Evolutionary conservation across 2,113 vertebrate species (phyloP), one percentile per base, ranked within the genome.

Genomic region (Erpornis zantholeuca): DNA sequence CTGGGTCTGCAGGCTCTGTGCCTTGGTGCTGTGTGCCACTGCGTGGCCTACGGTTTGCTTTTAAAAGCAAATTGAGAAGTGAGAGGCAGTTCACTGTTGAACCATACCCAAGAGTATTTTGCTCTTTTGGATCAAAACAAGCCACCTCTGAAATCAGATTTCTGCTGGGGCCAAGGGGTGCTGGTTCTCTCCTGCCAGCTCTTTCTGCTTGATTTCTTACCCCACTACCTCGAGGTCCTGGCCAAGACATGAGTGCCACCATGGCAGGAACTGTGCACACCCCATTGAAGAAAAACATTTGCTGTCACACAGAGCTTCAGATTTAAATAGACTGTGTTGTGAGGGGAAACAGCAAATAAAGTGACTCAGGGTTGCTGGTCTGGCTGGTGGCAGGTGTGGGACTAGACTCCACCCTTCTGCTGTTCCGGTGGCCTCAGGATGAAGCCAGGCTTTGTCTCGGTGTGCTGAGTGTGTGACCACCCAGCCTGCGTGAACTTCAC

Each of bases 41-140:
- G 57, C 0, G 0, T 11, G 42, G 40, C 86, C 79, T 57, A 15
- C 0, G 0, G 71, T 59, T 83, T 77, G 90, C 42, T 90, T 73
- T 71, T 64, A 29, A 56, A 47, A 57, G 65, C 29, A 88, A 92
- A 95, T 35, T 42, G 94, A 86, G 93, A 93, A 94, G 76, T 86
- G 90, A 95, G 82, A 96, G 70, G 77, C 82, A 68, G 86, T 56
- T 70, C 20, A 11, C 17, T 38, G 16, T 29, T 59, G 22, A 36
- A 65, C 17, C 10, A 59, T 24, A 38, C 25, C 13, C 17, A n/a
- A 36, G 23, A 0, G 0, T 60, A 28, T 75, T 88, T 69, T 68
- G 7, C 23, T 64, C 21, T 60, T 45, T 75, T 47, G 15, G 52
- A 68, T 77, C 64, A 60, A 84, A 95, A 81, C 23, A 77, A 64